phyloP scores from a whole-genome alignment of 1,140 invertebrate species.

The Drosophila lini region DNA sequence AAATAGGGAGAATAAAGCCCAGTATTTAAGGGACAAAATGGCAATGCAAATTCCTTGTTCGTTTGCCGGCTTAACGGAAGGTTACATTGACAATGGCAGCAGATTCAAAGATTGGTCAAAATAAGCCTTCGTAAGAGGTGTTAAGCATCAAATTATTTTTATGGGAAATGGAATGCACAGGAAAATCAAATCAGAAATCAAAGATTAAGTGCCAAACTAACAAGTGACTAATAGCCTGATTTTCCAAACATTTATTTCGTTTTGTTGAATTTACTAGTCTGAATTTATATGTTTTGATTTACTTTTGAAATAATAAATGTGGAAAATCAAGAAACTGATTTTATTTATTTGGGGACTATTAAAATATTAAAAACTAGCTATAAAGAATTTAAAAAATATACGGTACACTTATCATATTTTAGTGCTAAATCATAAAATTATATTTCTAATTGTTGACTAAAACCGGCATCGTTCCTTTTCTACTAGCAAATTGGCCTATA shows the following conservation, averaged over 20 bases:
- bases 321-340: background rate
- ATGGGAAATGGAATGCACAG: background rate
- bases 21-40: slow-evolving; percentile 27
- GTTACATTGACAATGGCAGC: slow-evolving; percentile 11
- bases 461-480: too few relatives aligned
- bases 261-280: background rate
- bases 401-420: too few relatives aligned
- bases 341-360: too few relatives aligned
- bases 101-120: slow-evolving; percentile 9
- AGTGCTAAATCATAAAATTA: too few relatives aligned
- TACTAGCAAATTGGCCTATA: slow-evolving; percentile 77
- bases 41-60: slow-evolving; percentile 27
- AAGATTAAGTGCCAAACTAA: background rate
- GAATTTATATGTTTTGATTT: background rate
- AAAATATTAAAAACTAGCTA: background rate
- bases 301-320: background rate
- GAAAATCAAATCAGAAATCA: background rate
- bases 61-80: slow-evolving; percentile 11
- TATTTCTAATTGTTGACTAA: background rate
- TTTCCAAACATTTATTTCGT: background rate
- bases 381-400: background rate
- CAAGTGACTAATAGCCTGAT: background rate
- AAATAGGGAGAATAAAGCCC: slow-evolving; percentile 19
- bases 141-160: slow-evolving; percentile 24
- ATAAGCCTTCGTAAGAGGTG: slow-evolving; percentile 1